phyloP scores from a whole-genome alignment of 2,888 invertebrate species.

The Pollenia angustigena region DNA sequence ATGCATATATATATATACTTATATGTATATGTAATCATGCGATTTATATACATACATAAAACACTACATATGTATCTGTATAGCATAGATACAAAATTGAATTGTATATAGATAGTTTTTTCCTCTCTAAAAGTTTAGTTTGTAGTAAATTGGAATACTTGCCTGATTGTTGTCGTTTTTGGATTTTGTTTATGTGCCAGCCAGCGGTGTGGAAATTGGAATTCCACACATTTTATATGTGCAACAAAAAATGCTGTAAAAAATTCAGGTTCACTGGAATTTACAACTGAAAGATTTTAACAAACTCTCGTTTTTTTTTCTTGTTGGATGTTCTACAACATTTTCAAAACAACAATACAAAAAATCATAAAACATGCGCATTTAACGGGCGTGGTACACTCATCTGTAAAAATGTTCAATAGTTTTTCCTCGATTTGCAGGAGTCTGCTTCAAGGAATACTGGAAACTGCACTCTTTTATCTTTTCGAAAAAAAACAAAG shows the following conservation, averaged over 20 bases:
- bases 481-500: not conserved
- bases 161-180: slow-evolving; percentile 38
- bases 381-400: slow-evolving; percentile 75
- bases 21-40: too few relatives aligned
- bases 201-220: slow-evolving; percentile 31
- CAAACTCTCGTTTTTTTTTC: slow-evolving; percentile 44
- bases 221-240: slow-evolving; percentile 13
- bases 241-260: slow-evolving; percentile 4
- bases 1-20: too few relatives aligned
- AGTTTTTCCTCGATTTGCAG: slow-evolving; percentile 26
- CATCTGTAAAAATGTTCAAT: slow-evolving; percentile 44
- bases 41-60: not conserved
- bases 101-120: too few relatives aligned
- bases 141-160: slow-evolving; percentile 61
- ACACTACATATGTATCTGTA: not conserved
- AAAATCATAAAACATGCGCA: slow-evolving; percentile 71
- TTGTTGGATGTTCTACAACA: slow-evolving; percentile 12
- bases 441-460: slow-evolving; percentile 12
- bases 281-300: slow-evolving; percentile 25
- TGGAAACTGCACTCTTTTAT: slow-evolving; percentile 46
- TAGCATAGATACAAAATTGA: too few relatives aligned
- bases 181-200: slow-evolving; percentile 41
- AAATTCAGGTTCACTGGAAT: slow-evolving; percentile 76
- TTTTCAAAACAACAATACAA: not conserved
- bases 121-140: slow-evolving; percentile 16